Conservation (phyloP, 2,888 invertebrate genomes). For the Idaea straminata region DNA sequence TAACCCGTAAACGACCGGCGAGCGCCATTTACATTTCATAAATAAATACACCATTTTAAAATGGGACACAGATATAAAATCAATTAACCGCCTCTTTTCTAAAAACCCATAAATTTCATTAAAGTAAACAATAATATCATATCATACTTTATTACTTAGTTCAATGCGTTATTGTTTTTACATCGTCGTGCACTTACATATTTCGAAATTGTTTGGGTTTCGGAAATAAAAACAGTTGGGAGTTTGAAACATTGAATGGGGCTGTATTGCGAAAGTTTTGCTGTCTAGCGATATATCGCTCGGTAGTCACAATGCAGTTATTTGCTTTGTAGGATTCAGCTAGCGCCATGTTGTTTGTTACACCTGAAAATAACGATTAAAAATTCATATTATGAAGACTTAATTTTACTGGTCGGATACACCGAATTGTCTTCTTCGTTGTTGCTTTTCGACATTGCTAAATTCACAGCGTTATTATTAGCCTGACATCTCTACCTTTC, state of each 20-base stretch:
- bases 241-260: conserved; percentile 11
- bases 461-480: too few relatives aligned
- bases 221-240: conserved; percentile 8
- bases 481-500: too few relatives aligned
- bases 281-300: not conserved
- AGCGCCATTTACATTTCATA: not conserved
- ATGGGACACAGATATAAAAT: not conserved
- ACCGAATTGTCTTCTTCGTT: too few relatives aligned
- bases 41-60: not conserved
- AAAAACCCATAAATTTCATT: not conserved
- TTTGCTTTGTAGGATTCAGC: not conserved
- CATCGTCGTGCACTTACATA: conserved; percentile 17
- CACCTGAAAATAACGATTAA: too few relatives aligned
- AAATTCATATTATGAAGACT: too few relatives aligned
- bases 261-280: conserved; percentile 12
- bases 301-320: not conserved
- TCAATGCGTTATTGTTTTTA: conserved; percentile 6
- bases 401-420: too few relatives aligned
- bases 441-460: too few relatives aligned
- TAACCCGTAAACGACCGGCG: not conserved
- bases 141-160: not conserved
- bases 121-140: conserved; percentile 13
- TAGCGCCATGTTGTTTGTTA: too few relatives aligned
- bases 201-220: conserved; percentile 16
- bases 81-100: not conserved